Conservation (phyloP, 2,113 vertebrate species). For the Tachysurus fulvidraco region DNA sequence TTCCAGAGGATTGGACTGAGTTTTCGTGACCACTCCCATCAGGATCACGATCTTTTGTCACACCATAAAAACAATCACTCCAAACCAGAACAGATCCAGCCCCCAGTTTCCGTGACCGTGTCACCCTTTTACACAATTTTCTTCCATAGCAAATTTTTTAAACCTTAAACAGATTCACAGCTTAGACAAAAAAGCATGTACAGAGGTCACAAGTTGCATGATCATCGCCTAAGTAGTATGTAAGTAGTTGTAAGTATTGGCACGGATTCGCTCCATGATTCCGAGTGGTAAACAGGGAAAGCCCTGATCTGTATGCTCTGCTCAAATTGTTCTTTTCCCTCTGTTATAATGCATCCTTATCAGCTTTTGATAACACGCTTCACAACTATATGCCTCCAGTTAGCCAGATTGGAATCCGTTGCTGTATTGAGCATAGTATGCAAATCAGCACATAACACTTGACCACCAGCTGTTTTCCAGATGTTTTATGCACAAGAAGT, state of each 20-base stretch:
- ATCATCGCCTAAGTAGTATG: too few species aligned
- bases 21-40: not conserved
- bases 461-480: slow-evolving; percentile 28
- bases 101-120: too few species aligned
- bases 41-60: not conserved
- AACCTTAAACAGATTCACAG: not conserved
- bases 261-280: not conserved
- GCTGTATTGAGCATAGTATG: not conserved
- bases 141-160: not conserved
- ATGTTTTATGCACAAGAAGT: slow-evolving; percentile 2
- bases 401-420: slow-evolving; percentile 8
- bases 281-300: not conserved
- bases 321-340: not conserved
- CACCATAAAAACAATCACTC: not conserved
- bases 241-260: not conserved
- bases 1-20: not conserved
- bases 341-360: not conserved
- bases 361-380: not conserved
- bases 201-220: not conserved
- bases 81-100: not conserved
- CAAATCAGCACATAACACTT: slow-evolving; percentile 22
- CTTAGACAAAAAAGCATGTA: not conserved
- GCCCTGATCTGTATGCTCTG: not conserved
- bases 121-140: not conserved
- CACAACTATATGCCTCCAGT: not conserved